Evolutionary conservation across 2,797 vertebrate species (phyloP), one percentile per base, ranked within the genome.

Genomic region (Staurois parvus): DNA sequence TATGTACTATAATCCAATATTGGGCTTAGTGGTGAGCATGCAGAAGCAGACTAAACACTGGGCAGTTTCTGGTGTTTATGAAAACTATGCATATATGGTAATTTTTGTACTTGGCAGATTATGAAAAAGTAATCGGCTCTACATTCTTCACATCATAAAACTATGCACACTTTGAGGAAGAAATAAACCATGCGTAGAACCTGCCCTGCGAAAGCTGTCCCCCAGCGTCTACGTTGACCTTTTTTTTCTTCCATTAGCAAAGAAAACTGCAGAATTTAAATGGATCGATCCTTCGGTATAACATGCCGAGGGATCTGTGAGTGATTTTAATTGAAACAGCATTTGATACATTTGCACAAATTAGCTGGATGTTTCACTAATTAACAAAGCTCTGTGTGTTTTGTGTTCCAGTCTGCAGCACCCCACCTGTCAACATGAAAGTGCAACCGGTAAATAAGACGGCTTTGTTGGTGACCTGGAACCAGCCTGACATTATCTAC

Each of bases 401-500:
- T 88, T 66, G 90, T 85, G 88, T 78, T 88, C 73, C 86, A 99
- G 98, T 96, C 48, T 99, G 98, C 94, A 99, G 98, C 91, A 97
- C 96, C 9, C 97, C 97, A 8, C 98, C 97, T 0, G 91, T 97
- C 89, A 97, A 97, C 92, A 99, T 99, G 97, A 98, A 98, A 91
- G 97, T 99, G 88, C 97, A 98, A 90, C 97, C 97, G 4, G 92
- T 98, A 81, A 99, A 98, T 90, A 92, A 92, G 91, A 97, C 97
- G 0, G 96, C 97, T 0, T 92, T 99, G 85, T 93, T 97, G 87
- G 97, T 99, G 40, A 96, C 97, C 87, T 99, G 98, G 97, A 96
- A 96, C 72, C 96, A 93, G 56, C 97, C 97, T 0, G 97, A 98
- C 92, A 93, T 93, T 87, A 93, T 96, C 92, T 99, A 98, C 91